phyloP scores from a whole-genome alignment of 2,113 vertebrate species.

The Pluvialis apricaria region DNA sequence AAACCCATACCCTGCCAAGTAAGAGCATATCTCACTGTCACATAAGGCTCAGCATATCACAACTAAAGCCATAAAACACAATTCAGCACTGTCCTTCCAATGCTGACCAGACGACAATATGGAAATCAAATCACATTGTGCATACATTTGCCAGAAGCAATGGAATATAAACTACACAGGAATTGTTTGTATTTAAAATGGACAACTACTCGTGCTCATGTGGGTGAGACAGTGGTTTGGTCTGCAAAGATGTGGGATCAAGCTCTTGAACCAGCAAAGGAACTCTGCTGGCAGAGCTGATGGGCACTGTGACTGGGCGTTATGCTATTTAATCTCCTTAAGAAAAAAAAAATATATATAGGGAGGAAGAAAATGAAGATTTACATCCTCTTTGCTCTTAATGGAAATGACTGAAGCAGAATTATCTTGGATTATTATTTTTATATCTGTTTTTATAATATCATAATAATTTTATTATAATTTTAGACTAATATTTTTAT shows the following conservation, averaged over 20 bases:
- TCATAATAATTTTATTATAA: no score
- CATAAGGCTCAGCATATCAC: not conserved
- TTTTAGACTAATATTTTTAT: no score
- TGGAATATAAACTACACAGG: not conserved
- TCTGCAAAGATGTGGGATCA: not conserved
- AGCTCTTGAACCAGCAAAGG: not conserved
- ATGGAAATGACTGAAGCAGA: not conserved
- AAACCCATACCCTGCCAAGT: not conserved
- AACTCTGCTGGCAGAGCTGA: not conserved
- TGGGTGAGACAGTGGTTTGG: not conserved
- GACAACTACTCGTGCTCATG: not conserved
- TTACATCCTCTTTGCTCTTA: not conserved
- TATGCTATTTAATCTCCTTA: not conserved
- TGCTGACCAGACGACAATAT: not conserved
- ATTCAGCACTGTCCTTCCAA: not conserved
- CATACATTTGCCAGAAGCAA: not conserved
- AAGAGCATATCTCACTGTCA: not conserved
- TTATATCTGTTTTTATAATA: no score
- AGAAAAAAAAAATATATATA: not conserved
- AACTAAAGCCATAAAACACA: not conserved
- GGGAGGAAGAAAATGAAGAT: not conserved
- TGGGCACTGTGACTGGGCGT: not conserved
- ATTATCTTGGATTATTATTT: not conserved
- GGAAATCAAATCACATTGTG: not conserved
- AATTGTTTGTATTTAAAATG: not conserved